These are phyloP conservation scores for Hemaris fuciformis DNA, from an alignment of 2,888 invertebrate species.

Conservation along the genomic window DNA sequence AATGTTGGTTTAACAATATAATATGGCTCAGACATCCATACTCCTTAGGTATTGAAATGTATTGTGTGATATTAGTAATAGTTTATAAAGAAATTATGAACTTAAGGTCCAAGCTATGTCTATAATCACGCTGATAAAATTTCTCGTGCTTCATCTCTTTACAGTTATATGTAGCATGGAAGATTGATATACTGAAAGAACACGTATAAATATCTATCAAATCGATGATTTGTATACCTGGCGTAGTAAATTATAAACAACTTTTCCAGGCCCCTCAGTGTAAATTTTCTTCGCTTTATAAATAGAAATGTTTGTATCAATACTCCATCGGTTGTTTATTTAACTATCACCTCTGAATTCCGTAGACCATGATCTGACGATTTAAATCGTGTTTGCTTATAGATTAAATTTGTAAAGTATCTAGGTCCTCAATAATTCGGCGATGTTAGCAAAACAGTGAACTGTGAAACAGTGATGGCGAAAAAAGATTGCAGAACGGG, in stretches of 20 bases:
- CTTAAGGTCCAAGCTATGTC: no score
- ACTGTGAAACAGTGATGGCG: no score
- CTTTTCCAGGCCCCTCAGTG: slow-evolving; percentile 8
- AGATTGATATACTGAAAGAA: not conserved
- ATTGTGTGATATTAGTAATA: no score
- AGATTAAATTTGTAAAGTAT: no score
- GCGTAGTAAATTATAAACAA: slow-evolving; percentile 18
- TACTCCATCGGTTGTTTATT: slow-evolving; percentile 2
- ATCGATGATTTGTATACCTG: slow-evolving; percentile 8
- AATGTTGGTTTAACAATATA: no score
- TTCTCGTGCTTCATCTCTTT: not conserved
- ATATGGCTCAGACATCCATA: no score
- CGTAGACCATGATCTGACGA: not conserved
- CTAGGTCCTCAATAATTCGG: no score
- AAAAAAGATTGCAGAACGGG: no score
- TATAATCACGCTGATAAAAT: not conserved
- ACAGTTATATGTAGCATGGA: not conserved
- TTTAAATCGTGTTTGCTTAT: not conserved
- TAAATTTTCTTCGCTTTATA: slow-evolving; percentile 18
- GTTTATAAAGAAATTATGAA: no score
- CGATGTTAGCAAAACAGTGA: no score
- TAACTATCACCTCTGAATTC: not conserved
- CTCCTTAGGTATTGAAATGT: no score
- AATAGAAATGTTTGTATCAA: slow-evolving; percentile 13
- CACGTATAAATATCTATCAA: not conserved